These are phyloP conservation scores for Colinus virginianus DNA, from an alignment of 2,113 vertebrate species.

Conservation along the genomic window DNA sequence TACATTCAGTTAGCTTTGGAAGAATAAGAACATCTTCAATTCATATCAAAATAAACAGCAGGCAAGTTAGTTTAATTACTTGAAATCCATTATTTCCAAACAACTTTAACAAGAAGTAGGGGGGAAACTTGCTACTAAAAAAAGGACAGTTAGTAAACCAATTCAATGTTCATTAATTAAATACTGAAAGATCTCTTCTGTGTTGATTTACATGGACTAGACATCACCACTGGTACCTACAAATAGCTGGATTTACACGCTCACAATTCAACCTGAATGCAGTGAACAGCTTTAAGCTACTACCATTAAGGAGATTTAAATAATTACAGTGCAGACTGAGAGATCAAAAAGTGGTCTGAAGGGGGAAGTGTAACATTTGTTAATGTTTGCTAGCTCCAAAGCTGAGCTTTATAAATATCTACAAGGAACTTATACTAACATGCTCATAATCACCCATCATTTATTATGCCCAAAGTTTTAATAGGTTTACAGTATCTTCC, in stretches of 20 bases:
- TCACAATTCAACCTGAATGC: not conserved
- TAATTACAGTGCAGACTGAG: not conserved
- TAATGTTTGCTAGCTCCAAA: not conserved
- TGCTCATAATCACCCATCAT: not conserved
- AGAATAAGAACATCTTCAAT: slow-evolving; percentile 29
- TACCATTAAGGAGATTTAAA: not conserved
- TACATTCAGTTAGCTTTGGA: slow-evolving; percentile 44
- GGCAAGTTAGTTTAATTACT: not conserved
- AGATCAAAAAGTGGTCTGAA: not conserved
- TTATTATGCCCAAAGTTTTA: not conserved
- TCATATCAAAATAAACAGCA: not conserved
- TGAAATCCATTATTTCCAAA: not conserved
- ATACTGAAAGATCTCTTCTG: not conserved
- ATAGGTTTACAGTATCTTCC: not conserved
- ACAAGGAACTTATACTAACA: not conserved
- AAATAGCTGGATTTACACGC: not conserved
- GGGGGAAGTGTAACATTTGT: not conserved
- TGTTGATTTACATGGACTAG: not conserved
- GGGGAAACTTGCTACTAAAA: not conserved
- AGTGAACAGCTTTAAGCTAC: not conserved
- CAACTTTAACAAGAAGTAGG: not conserved
- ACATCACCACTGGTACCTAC: not conserved
- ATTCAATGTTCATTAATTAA: not conserved
- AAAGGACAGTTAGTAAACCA: not conserved
- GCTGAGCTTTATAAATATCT: not conserved